These are phyloP conservation scores for Ifrita kowaldi DNA, from an alignment of 2,113 vertebrate species.

Conservation along the genomic window DNA sequence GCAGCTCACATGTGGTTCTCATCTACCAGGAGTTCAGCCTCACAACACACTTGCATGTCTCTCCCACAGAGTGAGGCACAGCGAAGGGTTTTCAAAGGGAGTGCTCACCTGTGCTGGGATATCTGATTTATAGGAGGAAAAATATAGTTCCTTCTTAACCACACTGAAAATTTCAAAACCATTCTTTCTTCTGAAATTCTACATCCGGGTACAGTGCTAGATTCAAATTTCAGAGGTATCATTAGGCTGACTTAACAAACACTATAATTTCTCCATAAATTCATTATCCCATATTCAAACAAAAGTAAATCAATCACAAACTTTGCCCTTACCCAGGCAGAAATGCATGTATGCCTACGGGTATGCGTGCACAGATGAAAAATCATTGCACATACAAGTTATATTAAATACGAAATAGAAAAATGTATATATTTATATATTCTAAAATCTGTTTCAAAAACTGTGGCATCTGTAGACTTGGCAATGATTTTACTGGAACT, in stretches of 20 bases:
- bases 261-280: not conserved
- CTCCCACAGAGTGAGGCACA: not conserved
- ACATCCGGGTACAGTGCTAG: not conserved
- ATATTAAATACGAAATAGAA: constrained; percentile 38
- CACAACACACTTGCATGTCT: rapidly evolving
- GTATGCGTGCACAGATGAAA: not conserved
- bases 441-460: constrained; percentile 56
- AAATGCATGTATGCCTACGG: not conserved
- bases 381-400: not conserved
- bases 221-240: not conserved
- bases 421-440: constrained; percentile 49
- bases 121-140: not conserved
- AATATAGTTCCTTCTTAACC: not conserved
- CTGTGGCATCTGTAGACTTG: constrained; percentile 49
- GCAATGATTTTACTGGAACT: constrained; percentile 7
- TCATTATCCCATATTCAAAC: not conserved
- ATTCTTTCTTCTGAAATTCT: not conserved
- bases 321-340: not conserved
- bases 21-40: not conserved
- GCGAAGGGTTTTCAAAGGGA: not conserved
- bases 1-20: not conserved
- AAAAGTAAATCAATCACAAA: not conserved
- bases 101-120: not conserved
- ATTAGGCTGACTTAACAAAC: not conserved
- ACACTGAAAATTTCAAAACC: not conserved